Percentiles rank a stretch among this genome's conserved stretches.
phyloP scores from a whole-genome alignment of 2,888 invertebrate genomes.

The Andrena camellia region DNA sequence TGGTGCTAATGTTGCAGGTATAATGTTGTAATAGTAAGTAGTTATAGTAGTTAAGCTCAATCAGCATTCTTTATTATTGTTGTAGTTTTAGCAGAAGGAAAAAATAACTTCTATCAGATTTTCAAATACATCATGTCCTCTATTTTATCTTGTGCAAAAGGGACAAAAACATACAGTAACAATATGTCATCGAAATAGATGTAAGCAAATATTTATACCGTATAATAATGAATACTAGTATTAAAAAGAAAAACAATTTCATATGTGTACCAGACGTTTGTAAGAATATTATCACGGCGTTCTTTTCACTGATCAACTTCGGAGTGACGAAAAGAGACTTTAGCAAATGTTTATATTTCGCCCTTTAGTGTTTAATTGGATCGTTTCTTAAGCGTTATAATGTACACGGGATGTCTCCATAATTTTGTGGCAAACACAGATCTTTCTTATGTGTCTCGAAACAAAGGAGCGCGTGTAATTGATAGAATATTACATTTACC shows the following conservation, averaged over 20 bases:
- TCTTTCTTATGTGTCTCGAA: neutral
- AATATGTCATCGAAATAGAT: slow-evolving; percentile 71
- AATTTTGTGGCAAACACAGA: slow-evolving; percentile 20
- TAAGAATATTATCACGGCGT: slow-evolving; percentile 64
- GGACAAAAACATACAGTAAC: slow-evolving; percentile 32
- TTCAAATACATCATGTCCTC: slow-evolving; percentile 35
- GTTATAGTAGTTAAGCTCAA: slow-evolving; percentile 55
- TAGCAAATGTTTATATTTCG: slow-evolving; percentile 45
- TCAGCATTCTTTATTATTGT: slow-evolving; percentile 53
- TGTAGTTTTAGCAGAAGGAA: slow-evolving; percentile 40
- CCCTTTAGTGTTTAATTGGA: slow-evolving; percentile 51
- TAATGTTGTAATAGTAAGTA: slow-evolving; percentile 66
- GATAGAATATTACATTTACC: neutral
- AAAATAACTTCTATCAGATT: slow-evolving; percentile 43
- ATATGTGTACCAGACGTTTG: slow-evolving; percentile 68
- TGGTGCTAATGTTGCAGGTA: slow-evolving; percentile 74
- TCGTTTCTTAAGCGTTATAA: neutral
- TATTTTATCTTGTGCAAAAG: slow-evolving; percentile 45
- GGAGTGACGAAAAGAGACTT: slow-evolving; percentile 30
- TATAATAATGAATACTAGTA: slow-evolving; percentile 62
- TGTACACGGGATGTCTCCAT: slow-evolving; percentile 20
- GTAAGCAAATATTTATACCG: slow-evolving; percentile 72
- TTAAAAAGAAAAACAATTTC: slow-evolving; percentile 54
- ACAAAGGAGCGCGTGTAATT: slow-evolving; percentile 13
- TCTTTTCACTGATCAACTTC: slow-evolving; percentile 52